Conservation (phyloP, 2,113 vertebrate genomes). For the Ctenodactylus gundi region DNA sequence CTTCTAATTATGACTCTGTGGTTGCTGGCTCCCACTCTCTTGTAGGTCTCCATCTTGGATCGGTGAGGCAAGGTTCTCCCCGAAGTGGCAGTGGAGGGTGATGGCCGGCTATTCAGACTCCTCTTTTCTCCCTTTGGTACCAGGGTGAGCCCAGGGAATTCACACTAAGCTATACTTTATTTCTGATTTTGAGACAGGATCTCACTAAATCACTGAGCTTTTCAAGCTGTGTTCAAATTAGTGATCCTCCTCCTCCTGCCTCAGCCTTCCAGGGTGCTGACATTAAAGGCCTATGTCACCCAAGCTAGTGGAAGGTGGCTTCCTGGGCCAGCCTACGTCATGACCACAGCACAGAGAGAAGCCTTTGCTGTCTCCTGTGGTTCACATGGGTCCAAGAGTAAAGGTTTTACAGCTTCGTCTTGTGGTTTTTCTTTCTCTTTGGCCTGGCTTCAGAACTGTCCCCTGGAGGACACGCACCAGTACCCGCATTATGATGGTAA, state of each 20-base stretch:
- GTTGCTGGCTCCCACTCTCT: not conserved
- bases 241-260: too few relatives aligned
- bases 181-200: too few relatives aligned
- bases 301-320: too few relatives aligned
- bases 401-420: not conserved
- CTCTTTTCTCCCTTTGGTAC: not conserved
- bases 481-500: not conserved
- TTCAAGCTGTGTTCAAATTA: too few relatives aligned
- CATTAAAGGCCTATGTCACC: too few relatives aligned
- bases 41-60: not conserved
- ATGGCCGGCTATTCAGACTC: not conserved
- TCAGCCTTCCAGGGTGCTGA: too few relatives aligned
- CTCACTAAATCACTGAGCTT: too few relatives aligned
- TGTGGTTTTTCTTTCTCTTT: not conserved
- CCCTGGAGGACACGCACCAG: not conserved
- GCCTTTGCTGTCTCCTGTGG: not conserved
- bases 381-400: not conserved
- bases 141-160: too few relatives aligned
- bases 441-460: not conserved
- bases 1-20: not conserved
- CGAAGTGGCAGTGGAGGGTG: not conserved
- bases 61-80: not conserved
- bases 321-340: not conserved
- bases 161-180: too few relatives aligned
- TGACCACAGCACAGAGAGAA: not conserved